A percentile compares a stretch with the other conserved stretches of the same genome.
Evolutionary conservation across 2,888 invertebrate species (phyloP).

Genomic region (Psylliodes chrysocephalus): DNA sequence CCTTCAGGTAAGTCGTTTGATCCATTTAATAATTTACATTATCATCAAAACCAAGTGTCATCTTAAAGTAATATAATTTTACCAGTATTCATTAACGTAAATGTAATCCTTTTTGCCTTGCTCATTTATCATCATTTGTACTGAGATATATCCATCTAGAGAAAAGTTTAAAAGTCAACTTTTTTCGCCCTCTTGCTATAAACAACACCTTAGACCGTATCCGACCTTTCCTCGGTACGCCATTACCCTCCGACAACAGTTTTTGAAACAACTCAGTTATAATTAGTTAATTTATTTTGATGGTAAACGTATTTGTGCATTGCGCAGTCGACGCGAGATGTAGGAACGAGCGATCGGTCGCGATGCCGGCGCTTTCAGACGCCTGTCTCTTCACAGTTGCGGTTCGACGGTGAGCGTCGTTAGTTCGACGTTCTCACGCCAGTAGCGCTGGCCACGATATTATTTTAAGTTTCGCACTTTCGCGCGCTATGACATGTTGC

Average conservation of each 20-base stretch:
- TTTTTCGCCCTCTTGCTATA: constrained; percentile 37
- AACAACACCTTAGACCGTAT: constrained; percentile 52
- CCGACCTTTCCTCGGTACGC: constrained; percentile 30
- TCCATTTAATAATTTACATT: too few species aligned
- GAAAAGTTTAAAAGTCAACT: not conserved
- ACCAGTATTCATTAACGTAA: too few species aligned
- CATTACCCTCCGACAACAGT: constrained; percentile 50
- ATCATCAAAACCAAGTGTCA: too few species aligned
- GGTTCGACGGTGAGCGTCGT: constrained; percentile 57
- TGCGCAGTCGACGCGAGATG: constrained; percentile 51
- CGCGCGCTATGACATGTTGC: constrained; percentile 38
- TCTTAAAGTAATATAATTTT: too few species aligned
- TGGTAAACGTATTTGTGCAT: constrained; percentile 46
- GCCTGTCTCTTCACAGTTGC: constrained; percentile 58
- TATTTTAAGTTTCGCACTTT: constrained; percentile 49
- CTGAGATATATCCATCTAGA: not conserved
- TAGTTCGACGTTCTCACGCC: constrained; percentile 56
- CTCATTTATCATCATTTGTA: too few species aligned
- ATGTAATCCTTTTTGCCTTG: too few species aligned
- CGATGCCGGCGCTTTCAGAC: constrained; percentile 40
- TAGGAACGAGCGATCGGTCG: constrained; percentile 27
- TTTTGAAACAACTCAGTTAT: constrained; percentile 53
- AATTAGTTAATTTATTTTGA: constrained; percentile 57
- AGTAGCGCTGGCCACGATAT: constrained; percentile 55
- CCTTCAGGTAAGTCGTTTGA: too few species aligned